Conservation (phyloP, 2,797 vertebrate species). For the Acrocephalus scirpaceus region DNA sequence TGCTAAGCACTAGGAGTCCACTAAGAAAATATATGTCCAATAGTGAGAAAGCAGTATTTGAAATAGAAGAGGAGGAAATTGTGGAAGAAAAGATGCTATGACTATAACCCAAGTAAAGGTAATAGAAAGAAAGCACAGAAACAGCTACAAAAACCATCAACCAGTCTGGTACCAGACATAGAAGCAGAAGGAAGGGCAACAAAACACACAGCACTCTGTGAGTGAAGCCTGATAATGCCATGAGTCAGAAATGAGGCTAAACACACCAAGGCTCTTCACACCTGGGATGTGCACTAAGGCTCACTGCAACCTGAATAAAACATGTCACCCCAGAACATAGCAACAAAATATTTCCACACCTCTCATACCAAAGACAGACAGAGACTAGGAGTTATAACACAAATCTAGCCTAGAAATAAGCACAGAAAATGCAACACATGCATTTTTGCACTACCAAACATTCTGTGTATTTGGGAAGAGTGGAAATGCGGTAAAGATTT, state of each 20-base stretch:
- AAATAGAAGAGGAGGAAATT: not conserved
- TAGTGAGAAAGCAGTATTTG: not conserved
- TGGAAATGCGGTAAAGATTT: not conserved
- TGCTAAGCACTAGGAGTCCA: not conserved
- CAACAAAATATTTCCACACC: not conserved
- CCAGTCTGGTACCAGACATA: rapidly evolving
- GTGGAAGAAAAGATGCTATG: not conserved
- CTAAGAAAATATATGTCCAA: not conserved
- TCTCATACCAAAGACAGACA: not conserved
- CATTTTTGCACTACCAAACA: not conserved
- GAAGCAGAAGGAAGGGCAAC: not conserved
- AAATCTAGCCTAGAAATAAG: not conserved
- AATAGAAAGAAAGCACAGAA: not conserved
- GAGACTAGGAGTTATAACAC: not conserved
- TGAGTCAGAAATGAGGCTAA: not conserved
- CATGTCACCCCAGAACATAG: not conserved
- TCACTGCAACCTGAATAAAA: not conserved
- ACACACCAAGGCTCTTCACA: not conserved
- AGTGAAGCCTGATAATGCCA: not conserved
- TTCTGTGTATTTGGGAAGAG: not conserved
- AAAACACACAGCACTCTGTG: rapidly evolving
- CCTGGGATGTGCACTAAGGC: not conserved
- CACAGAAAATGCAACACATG: not conserved
- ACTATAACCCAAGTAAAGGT: not conserved
- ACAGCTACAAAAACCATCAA: not conserved